Evolutionary conservation across 2,113 vertebrate species (phyloP), one percentile per base, ranked within the genome.

Genomic region (Xiphias gladius): DNA sequence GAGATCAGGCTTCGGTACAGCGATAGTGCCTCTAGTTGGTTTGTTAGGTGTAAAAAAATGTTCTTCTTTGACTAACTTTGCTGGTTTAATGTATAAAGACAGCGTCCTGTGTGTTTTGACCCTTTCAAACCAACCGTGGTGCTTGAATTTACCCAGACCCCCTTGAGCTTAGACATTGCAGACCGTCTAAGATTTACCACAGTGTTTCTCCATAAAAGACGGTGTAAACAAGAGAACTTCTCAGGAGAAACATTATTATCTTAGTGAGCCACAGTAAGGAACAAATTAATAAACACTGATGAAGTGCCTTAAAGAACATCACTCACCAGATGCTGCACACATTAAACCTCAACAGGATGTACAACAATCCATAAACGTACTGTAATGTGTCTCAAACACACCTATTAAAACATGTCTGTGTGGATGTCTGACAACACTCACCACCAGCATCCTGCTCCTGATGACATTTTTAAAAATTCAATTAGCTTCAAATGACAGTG

Each of bases 401-500:
- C 13, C 7, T 52, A 22, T 54, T 54, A 54, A 54, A 54, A 54
- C n/a, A 57, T 5, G n/a, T 0, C 20, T 54, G 20, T 54, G 50
- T 59, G 32, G 22, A 9, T 50, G 17, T 46, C 52, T 30, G 8
- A 22, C 54, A 7, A 22, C 20, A n/a, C 54, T 5, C n/a, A 22
- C 37, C 30, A 26, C 19, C 32, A 35, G 28, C 66, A 19, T 26
- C 58, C 8, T 61, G 13, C 12, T 55, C 13, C 37, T 35, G 35
- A 80, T 76, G 22, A 22, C 22, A 43, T 48, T 30, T 28, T 50
- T 19, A 9, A 22, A 52, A 76, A 74, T 48, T 70, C 19, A 70
- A 54, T 70, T 73, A 41, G 43, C 24, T 59, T 12, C 61, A 39
- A 43, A 73, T 48, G 57, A 57, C 37, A 70, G 28, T 24, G 48